Evolutionary conservation across 2,888 invertebrate genomes (phyloP).

Genomic region (Leistus spinibarbis): DNA sequence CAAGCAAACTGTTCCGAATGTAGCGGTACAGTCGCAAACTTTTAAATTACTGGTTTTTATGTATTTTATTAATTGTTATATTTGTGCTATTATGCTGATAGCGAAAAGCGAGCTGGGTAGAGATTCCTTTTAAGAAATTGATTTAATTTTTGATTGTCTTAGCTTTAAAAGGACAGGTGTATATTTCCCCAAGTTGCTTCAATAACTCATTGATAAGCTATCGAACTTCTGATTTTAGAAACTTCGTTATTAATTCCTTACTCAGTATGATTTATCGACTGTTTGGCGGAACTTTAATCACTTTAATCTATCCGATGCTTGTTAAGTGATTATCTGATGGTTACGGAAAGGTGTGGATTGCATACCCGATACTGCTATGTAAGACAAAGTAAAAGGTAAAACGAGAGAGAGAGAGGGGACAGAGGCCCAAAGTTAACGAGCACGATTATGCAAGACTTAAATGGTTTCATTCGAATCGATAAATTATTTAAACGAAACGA

Average conservation of each 20-base stretch:
- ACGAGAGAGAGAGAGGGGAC: background rate
- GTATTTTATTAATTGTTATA: too few relatives aligned
- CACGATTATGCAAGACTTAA: background rate
- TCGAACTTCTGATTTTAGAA: background rate
- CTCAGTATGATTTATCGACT: conserved; percentile 2
- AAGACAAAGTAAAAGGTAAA: background rate
- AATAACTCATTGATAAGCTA: background rate
- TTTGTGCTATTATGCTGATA: too few relatives aligned
- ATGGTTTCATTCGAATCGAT: background rate
- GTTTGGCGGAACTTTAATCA: conserved; percentile 10
- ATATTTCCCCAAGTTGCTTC: background rate
- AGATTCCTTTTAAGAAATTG: too few relatives aligned
- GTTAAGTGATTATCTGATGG: conserved; percentile 8
- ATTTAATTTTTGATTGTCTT: too few relatives aligned
- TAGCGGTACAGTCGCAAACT: too few relatives aligned
- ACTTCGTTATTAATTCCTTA: conserved; percentile 8
- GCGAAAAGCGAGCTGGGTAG: too few relatives aligned
- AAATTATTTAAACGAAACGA: background rate
- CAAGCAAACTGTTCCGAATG: too few relatives aligned
- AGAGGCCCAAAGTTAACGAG: background rate
- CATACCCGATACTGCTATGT: background rate
- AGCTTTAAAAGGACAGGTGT: background rate
- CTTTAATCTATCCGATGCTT: conserved; percentile 12
- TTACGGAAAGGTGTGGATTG: background rate
- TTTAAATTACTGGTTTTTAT: too few relatives aligned